Evolutionary conservation across 2,797 vertebrate species (phyloP), one percentile per base, ranked within the genome.

Genomic region (Pantherophis alleghaniensis): DNA sequence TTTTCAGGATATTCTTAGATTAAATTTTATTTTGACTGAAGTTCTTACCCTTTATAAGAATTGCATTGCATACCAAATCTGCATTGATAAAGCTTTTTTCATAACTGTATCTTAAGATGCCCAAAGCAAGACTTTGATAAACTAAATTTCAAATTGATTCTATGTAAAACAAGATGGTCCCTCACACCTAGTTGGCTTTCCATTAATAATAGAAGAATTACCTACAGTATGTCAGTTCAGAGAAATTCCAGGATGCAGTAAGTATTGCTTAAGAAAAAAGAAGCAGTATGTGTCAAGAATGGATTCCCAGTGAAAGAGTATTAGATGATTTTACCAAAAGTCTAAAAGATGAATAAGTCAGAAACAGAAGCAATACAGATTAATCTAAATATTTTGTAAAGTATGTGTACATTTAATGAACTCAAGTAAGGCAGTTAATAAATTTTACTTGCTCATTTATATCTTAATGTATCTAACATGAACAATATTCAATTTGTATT

Each of bases 401-500:
- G 24, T 55, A 79, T n/a, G 18, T 57, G 10, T 89, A 83, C 89
- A 37, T 92, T 83, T 83, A 92, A 92, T 92, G 42, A 66, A 83
- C 47, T 83, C 32, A 20, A 53, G 47, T 0, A 2, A 18, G 88
- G 88, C 87, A 93, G 88, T 91, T 51, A 90, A 51, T 79, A 93
- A 94, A 89, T 47, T 96, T 92, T 91, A 88, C 57, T 91, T 79
- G 1, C 7, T 92, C 69, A 66, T 91, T 79, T 90, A 61, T 87
- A 88, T 42, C 18, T 93, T 88, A 42, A 92, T 22, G 20, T 74
- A 61, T 57, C 59, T 92, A 90, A 94, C 90, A 90, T 0, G 91
- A 92, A 79, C 1, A 87, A 94, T 94, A 93, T 94, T 95, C 94
- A 94, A 2, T 16, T 9, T 91, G 87, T 83, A 87, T 87, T 0